A percentile compares a stretch with the other conserved stretches of the same genome.
These are phyloP conservation scores for Microcebus griseorufus DNA, from an alignment of 2,113 vertebrate genomes.

Conservation along the genomic window DNA sequence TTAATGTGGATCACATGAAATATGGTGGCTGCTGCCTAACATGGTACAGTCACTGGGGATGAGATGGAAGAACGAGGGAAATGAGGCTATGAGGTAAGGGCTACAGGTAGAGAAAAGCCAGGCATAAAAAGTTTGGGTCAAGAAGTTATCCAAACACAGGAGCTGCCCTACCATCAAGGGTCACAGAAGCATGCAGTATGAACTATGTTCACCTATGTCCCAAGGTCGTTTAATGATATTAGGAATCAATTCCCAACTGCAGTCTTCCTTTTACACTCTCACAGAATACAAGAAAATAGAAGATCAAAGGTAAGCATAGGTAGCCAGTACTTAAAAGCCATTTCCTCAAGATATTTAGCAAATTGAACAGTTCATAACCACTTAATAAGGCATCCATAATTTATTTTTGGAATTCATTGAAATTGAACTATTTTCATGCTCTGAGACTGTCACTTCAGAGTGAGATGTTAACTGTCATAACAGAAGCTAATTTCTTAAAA, in stretches of 20 bases:
- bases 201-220: not conserved
- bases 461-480: conserved; percentile 4
- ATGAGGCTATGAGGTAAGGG: not conserved
- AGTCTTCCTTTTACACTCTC: not conserved
- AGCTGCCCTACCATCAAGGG: not conserved
- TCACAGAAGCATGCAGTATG: not conserved
- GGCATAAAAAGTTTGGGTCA: not conserved
- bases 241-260: not conserved
- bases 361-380: not conserved
- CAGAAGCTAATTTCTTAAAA: conserved; percentile 36
- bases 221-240: not conserved
- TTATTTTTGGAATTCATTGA: conserved; percentile 7
- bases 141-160: not conserved
- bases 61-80: not conserved
- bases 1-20: not conserved
- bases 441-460: not conserved
- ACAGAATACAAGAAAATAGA: not conserved
- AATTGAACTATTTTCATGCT: not conserved
- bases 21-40: not conserved
- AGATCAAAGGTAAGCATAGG: not conserved
- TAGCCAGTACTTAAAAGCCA: not conserved
- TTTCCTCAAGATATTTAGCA: conserved; percentile 29
- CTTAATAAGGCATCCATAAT: not conserved
- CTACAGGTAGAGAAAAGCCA: not conserved
- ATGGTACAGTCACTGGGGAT: not conserved